These are phyloP conservation scores for Trichonephila inaurata DNA, from an alignment of 1,140 invertebrate species.

Conservation along the genomic window DNA sequence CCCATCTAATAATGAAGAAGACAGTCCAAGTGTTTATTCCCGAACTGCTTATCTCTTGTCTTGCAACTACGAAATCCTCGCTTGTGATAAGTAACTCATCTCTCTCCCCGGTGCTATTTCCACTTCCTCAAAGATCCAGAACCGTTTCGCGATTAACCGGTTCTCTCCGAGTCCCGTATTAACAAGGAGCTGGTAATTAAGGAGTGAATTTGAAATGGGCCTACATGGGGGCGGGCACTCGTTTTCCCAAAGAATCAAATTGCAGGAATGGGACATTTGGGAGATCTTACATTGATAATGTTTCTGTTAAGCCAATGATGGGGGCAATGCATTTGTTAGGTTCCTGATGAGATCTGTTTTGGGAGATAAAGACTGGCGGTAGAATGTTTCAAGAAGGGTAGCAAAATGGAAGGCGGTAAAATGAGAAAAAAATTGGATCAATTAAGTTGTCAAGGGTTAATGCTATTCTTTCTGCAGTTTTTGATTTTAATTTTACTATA, in stretches of 20 bases:
- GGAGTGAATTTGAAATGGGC: constrained; percentile 49
- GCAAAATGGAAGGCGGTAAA: background rate
- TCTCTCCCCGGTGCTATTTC: constrained; percentile 21
- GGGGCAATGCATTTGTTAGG: constrained; percentile 7
- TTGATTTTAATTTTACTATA: no score
- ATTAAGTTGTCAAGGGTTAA: background rate
- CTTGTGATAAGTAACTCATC: background rate
- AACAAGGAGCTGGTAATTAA: constrained; percentile 54
- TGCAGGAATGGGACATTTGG: constrained; percentile 50
- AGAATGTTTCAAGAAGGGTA: no score
- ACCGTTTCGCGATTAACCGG: constrained; percentile 6
- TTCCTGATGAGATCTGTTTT: no score
- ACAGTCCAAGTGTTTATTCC: background rate
- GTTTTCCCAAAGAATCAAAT: constrained; percentile 46
- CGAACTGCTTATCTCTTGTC: constrained; percentile 25
- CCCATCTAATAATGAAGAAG: constrained; percentile 28
- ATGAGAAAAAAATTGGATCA: background rate
- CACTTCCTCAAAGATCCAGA: constrained; percentile 28
- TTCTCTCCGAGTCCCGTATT: constrained; percentile 14
- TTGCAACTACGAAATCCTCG: background rate
- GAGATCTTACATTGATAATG: constrained; percentile 52
- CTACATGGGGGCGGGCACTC: constrained; percentile 23
- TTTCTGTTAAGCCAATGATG: constrained; percentile 44
- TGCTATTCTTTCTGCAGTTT: no score
- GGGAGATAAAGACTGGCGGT: background rate